Conservation (phyloP, 37 sponge, comb jelly and placozoan genomes). For the Mnemiopsis leidyi region DNA sequence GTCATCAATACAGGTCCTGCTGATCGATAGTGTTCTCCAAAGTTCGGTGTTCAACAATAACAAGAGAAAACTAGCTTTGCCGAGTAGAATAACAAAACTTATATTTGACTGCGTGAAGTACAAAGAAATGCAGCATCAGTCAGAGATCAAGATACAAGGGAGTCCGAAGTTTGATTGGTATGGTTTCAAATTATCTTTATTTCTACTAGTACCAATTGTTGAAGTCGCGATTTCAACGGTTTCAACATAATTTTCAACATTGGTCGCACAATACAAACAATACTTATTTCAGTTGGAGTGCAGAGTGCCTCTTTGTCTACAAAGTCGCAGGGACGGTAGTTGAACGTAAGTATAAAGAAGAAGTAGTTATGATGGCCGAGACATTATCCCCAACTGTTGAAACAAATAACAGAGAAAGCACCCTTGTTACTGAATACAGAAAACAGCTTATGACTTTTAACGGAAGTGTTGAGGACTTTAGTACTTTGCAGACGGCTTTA, state of each 20-base stretch:
- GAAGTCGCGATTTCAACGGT: too few species aligned
- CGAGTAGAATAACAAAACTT: neutral
- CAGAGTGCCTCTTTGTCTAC: neutral
- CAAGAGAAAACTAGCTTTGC: neutral
- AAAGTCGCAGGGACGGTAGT: neutral
- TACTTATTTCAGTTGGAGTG: conserved; percentile 2
- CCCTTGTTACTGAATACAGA: neutral
- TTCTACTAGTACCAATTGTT: too few species aligned
- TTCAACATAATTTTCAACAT: too few species aligned
- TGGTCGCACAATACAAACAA: too few species aligned
- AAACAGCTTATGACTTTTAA: neutral
- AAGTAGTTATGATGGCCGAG: neutral
- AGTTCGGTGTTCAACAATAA: neutral
- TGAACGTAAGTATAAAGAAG: neutral
- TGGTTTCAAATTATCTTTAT: too few species aligned
- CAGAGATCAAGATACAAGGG: too few species aligned
- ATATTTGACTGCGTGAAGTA: neutral
- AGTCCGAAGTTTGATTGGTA: too few species aligned
- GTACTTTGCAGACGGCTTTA: too few species aligned
- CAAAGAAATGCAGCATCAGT: too few species aligned
- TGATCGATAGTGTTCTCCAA: conserved; percentile 1
- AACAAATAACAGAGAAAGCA: neutral
- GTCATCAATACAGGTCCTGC: conserved; percentile 13
- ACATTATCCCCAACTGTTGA: neutral
- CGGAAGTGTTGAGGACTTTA: too few species aligned